Evolutionary conservation across 2,113 vertebrate species (phyloP), one percentile per base, ranked within the genome.

Genomic region (Herpailurus yagouaroundi): DNA sequence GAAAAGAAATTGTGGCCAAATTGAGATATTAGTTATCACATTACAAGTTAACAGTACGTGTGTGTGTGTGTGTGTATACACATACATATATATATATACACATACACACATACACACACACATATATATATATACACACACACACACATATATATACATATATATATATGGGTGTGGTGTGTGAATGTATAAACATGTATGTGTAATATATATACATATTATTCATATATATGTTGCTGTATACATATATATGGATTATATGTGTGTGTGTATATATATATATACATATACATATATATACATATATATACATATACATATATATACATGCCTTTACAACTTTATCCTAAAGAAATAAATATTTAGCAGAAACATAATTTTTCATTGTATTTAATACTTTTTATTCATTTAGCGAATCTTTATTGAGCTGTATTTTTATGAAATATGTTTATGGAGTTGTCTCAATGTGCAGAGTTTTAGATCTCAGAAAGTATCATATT

Each of bases 311-410:
- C 7, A 45, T 45, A 45, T 45, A 45, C 23, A 29, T 64, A 19
- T 81, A 27, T n/a, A 16, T 45, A 45, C 19, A n/a, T 15, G 15
- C 21, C 27, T 41, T 76, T 86, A 87, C n/a, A 21, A 38, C 15
- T 86, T 68, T 91, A 84, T 50, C 60, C 50, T 81, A 86, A 95
- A 41, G 52, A 73, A 52, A 71, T 25, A 91, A 79, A 60, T 50
- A 80, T 33, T 87, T 80, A 71, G 19, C 13, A 87, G 73, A 73
- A 63, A 63, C 13, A 77, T 57, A 63, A 52, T 41, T 80, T 80
- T 41, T 27, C 27, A 64, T 79, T 60, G 5, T 73, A 21, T 45
- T 85, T 57, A 69, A 48, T 95, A 23, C 9, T 91, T 91, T 68
- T 77, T 60, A 16, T 27, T 12, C 69, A 33, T 36, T 23, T 6